Base-by-base conservation (phyloP, 2,797 vertebrate genomes). In the Sebastes nivosus region DNA sequence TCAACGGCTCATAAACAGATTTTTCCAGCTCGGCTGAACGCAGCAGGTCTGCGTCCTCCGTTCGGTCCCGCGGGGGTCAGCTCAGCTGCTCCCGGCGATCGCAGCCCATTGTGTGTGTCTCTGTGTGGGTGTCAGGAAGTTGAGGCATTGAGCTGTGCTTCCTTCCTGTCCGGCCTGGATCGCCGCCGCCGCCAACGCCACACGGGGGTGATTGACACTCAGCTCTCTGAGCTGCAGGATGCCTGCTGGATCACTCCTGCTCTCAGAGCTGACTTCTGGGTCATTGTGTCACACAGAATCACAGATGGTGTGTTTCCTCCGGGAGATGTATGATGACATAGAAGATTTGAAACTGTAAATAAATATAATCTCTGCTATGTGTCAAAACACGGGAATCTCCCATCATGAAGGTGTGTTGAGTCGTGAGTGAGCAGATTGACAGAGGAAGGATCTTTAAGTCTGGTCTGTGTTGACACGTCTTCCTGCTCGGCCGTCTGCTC, bases 91-190 rank as follows among this genome's bases (percentile, higher is more conserved):
- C 55, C 55, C 5, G 55, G 77, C 75, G 38, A 78, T 77, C 46
- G 34, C 69, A 18, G 77, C 67, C 93, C 59, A 94, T 94, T 95
- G 91, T 38, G 36, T 94, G 36, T 94, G 89, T 86, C 63, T 88
- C 84, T 84, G 84, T 67, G 91, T 85, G 91, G 84, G 82, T 88
- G 93, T 92, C 94, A 95, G 95, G 94, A 95, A 94, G 92, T 83
- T 88, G 90, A 38, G 93, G 88, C 92, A 83, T n/a, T 34, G 88
- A 90, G 91, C 87, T 75, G 50, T 6, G 72, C 89, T 95, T 94
- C 92, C 93, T 95, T 92, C 92, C 90, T 87, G 74, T 82, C 90
- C 77, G 2, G 74, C 73, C 85, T 90, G 87, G 91, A 89, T 14
- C 25, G 14, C 55, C 20, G 50, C 18, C 18, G 1, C 71, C 1